phyloP scores from a whole-genome alignment of 1,140 invertebrate species.

The Hyposmocoma kahamanoa region DNA sequence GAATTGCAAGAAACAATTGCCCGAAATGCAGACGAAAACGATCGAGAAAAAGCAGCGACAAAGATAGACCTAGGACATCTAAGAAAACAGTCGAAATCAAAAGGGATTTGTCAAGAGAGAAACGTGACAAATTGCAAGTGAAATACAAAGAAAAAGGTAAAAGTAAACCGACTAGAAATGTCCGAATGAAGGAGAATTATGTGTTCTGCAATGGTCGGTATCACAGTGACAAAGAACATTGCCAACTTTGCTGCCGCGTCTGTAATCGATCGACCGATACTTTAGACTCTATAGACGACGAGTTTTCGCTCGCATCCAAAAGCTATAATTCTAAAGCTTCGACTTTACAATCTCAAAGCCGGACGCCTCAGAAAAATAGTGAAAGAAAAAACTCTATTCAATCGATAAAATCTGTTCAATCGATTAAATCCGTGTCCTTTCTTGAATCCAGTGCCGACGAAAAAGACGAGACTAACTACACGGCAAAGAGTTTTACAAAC shows the following conservation, averaged over 20 bases:
- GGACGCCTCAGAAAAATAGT: background rate
- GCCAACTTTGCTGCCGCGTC: constrained; percentile 49
- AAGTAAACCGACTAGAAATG: background rate
- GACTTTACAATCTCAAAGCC: constrained; percentile 24
- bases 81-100: constrained; percentile 10
- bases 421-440: constrained; percentile 68
- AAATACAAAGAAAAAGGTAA: constrained; percentile 7
- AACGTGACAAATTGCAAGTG: constrained; percentile 5
- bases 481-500: constrained; percentile 68
- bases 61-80: constrained; percentile 11
- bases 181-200: constrained; percentile 27
- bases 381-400: constrained; percentile 63
- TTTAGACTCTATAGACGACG: constrained; percentile 50
- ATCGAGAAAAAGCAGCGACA: constrained; percentile 20
- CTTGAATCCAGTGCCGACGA: constrained; percentile 54
- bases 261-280: constrained; percentile 57
- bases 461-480: constrained; percentile 65
- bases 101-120: constrained; percentile 16
- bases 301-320: constrained; percentile 50
- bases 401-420: constrained; percentile 59
- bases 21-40: constrained; percentile 46
- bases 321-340: constrained; percentile 42
- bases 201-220: constrained; percentile 52
- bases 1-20: constrained; percentile 55
- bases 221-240: constrained; percentile 54